Evolutionary conservation across 2,113 vertebrate genomes (phyloP).

Genomic region (Thamnophis sirtalis): DNA sequence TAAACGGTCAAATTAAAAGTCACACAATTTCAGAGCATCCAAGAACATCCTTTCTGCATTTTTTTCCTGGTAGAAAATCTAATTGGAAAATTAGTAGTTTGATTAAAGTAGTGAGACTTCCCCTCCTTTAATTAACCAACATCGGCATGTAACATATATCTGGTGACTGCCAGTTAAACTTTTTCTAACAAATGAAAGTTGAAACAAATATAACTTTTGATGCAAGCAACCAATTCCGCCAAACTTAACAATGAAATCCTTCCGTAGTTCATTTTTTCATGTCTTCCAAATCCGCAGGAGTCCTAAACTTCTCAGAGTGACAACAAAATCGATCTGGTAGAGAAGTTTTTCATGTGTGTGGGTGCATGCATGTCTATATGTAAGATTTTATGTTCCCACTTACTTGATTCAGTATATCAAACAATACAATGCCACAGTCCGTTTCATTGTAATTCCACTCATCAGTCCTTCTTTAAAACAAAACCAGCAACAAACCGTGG

Average conservation of each 20-base stretch:
- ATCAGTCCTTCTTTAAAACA: slow-evolving; percentile 71
- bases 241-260: slow-evolving; percentile 66
- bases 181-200: slow-evolving; percentile 60
- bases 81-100: slow-evolving; percentile 71
- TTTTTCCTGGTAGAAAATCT: slow-evolving; percentile 68
- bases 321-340: slow-evolving; percentile 62
- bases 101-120: slow-evolving; percentile 64
- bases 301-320: slow-evolving; percentile 72
- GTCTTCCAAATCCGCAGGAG: slow-evolving; percentile 70
- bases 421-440: slow-evolving; percentile 69
- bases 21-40: slow-evolving; percentile 60
- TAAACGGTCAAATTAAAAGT: slow-evolving; percentile 62
- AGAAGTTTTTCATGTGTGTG: slow-evolving; percentile 28
- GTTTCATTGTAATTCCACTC: slow-evolving; percentile 74
- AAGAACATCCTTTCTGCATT: slow-evolving; percentile 66
- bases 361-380: slow-evolving; percentile 10
- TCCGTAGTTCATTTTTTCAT: slow-evolving; percentile 69
- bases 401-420: slow-evolving; percentile 64
- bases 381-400: slow-evolving; percentile 31
- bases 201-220: slow-evolving; percentile 61
- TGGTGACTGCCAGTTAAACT: slow-evolving; percentile 62
- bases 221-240: slow-evolving; percentile 67
- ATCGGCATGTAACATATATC: slow-evolving; percentile 55
- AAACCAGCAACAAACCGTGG: slow-evolving; percentile 51
- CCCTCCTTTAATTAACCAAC: slow-evolving; percentile 56